Percentiles rank a stretch among this genome's conserved stretches.
Evolutionary conservation across 1,140 invertebrate species (phyloP).

Genomic region (Polypedilum vanderplanki): DNA sequence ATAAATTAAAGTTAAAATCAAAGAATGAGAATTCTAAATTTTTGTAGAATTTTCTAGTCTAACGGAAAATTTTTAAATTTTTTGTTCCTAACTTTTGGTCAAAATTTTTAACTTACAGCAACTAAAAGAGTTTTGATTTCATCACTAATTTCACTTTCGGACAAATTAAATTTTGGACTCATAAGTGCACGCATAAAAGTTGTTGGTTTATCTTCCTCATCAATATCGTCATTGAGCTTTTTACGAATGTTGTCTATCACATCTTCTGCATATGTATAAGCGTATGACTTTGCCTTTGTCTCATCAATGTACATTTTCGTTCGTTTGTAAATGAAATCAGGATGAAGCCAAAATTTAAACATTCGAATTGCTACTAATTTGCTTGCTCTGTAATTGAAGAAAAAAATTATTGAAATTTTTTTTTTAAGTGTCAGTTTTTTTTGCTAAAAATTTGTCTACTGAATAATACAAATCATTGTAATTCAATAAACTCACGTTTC

Average conservation of each 20-base stretch:
- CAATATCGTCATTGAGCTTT: neutral
- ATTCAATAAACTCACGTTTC: neutral
- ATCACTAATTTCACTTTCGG: neutral
- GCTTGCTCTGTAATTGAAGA: too few relatives aligned
- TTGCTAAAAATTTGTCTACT: too few relatives aligned
- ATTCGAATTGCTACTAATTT: neutral
- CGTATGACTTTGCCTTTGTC: neutral
- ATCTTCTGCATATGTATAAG: neutral
- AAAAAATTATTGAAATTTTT: too few relatives aligned
- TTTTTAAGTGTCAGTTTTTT: too few relatives aligned
- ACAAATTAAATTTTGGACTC: neutral
- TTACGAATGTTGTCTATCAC: neutral
- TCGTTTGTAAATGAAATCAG: neutral
- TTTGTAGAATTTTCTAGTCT: too few relatives aligned
- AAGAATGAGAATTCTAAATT: too few relatives aligned
- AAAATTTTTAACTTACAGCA: neutral
- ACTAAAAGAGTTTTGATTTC: conserved; percentile 10
- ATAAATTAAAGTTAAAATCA: neutral
- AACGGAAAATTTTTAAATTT: too few relatives aligned
- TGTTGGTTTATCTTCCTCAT: neutral
- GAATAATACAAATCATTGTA: too few relatives aligned
- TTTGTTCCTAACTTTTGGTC: too few relatives aligned
- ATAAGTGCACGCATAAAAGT: neutral
- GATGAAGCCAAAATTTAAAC: neutral
- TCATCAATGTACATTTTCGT: neutral